Conservation (phyloP, 2,888 invertebrate species). For the Rugalucina vietnamica region DNA sequence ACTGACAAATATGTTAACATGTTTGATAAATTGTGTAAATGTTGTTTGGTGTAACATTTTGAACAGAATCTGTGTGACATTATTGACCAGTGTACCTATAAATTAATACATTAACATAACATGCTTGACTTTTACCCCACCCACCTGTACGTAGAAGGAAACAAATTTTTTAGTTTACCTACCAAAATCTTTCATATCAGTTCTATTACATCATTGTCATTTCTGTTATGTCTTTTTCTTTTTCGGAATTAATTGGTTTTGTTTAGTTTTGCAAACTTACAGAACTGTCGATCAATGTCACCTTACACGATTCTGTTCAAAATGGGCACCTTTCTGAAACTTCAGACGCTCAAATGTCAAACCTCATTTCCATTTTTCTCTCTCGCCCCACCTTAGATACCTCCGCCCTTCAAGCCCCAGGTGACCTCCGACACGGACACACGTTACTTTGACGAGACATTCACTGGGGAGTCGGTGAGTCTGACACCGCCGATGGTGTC, state of each 20-base stretch:
- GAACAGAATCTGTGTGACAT: conserved; percentile 20
- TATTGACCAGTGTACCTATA: background rate
- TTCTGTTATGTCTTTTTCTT: background rate
- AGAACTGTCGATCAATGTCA: background rate
- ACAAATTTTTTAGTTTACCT: background rate
- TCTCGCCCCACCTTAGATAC: conserved; percentile 87
- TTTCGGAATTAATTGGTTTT: background rate
- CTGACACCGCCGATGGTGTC: conserved; percentile 74
- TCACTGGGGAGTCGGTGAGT: conserved; percentile 89
- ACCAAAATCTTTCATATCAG: background rate
- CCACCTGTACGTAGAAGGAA: background rate
- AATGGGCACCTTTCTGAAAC: background rate
- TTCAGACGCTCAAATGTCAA: conserved; percentile 19
- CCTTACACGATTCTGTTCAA: conserved; percentile 16
- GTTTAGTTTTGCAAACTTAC: background rate
- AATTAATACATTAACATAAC: background rate
- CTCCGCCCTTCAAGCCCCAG: conserved; percentile 88
- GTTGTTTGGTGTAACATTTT: conserved; percentile 21
- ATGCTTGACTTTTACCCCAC: conserved; percentile 4
- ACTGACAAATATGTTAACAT: background rate
- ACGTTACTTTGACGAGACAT: conserved; percentile 98
- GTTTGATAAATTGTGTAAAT: background rate
- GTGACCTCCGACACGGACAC: conserved; percentile 98
- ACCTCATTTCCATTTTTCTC: conserved; percentile 42
- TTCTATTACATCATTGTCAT: background rate